phyloP scores from a whole-genome alignment of 2,113 vertebrate species.

The Gallinago media region DNA sequence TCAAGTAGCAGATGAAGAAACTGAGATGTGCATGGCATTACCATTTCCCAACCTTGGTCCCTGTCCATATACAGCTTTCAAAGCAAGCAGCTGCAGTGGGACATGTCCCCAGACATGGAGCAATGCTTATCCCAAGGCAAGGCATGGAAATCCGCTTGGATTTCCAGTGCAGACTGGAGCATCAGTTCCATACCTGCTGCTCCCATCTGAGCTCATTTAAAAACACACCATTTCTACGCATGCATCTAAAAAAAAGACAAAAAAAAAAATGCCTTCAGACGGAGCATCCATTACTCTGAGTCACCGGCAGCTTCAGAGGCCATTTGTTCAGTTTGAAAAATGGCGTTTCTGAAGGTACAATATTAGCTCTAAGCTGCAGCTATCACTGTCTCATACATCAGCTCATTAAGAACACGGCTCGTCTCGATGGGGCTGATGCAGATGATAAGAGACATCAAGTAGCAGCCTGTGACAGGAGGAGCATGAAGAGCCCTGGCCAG shows the following conservation, averaged over 20 bases:
- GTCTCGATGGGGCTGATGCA: neutral
- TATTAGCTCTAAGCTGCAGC: constrained; percentile 30
- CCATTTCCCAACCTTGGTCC: neutral
- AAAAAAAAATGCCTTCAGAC: neutral
- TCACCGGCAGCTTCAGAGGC: constrained; percentile 18
- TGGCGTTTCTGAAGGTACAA: neutral
- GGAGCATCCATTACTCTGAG: neutral
- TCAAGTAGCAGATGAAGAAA: neutral
- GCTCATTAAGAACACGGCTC: constrained; percentile 41
- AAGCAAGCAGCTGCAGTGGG: neutral
- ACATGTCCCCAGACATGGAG: accelerated
- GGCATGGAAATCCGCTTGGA: accelerated
- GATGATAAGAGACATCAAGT: constrained; percentile 57
- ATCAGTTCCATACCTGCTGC: neutral
- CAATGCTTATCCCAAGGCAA: neutral
- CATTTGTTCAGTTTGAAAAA: constrained; percentile 61
- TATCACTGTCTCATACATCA: constrained; percentile 54
- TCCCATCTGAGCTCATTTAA: neutral
- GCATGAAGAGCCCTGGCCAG: neutral
- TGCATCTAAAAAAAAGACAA: neutral
- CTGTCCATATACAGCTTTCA: accelerated
- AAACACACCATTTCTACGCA: neutral
- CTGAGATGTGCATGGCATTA: neutral
- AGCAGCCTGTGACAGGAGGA: constrained; percentile 26
- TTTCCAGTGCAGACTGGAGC: no score